These are phyloP conservation scores for Crematogaster levior DNA, from an alignment of 2,888 invertebrate genomes.

Conservation along the genomic window DNA sequence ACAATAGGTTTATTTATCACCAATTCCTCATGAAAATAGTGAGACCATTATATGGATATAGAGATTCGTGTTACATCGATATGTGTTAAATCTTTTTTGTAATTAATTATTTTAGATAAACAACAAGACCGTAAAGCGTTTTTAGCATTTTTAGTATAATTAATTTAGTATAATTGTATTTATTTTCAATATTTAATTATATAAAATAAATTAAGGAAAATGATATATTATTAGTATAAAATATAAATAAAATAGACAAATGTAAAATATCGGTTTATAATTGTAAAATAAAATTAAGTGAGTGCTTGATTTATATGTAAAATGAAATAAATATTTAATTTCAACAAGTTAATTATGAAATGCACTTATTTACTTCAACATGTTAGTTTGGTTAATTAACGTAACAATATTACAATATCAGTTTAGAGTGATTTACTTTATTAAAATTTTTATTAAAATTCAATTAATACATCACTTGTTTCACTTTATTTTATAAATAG, in stretches of 20 bases:
- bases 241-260: not conserved
- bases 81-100: too few species aligned
- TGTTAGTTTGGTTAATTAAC: not conserved
- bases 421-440: not conserved
- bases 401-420: not conserved
- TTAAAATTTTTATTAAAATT: not conserved
- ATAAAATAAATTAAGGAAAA: too few species aligned
- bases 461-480: not conserved
- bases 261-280: not conserved
- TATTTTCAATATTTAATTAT: conserved; percentile 15
- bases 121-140: too few species aligned
- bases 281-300: not conserved
- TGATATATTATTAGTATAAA: not conserved
- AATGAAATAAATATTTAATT: not conserved
- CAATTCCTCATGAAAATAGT: too few species aligned
- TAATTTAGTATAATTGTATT: not conserved
- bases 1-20: too few species aligned
- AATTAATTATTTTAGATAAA: too few species aligned
- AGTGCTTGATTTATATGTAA: not conserved
- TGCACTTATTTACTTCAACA: conserved; percentile 4
- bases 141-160: too few species aligned
- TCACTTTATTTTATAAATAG: not conserved
- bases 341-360: not conserved
- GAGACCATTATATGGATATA: too few species aligned
- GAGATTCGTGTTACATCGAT: too few species aligned